Conservation (phyloP, 1,140 invertebrate genomes). For the Bathynomus jamesi region DNA sequence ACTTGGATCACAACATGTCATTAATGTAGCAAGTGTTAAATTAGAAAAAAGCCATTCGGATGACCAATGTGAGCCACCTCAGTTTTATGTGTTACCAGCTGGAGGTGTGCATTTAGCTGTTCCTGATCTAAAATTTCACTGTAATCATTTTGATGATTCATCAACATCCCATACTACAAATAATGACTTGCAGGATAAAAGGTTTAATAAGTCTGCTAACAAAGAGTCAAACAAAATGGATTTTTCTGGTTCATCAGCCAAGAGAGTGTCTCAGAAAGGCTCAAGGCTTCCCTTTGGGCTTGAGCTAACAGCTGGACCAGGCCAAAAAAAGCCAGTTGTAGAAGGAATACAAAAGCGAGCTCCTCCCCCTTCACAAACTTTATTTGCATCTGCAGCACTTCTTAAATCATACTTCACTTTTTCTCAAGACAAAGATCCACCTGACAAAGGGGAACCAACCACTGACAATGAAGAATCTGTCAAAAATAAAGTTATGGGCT, state of each 20-base stretch:
- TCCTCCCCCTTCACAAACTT: not conserved
- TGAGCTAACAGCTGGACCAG: not conserved
- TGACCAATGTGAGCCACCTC: not conserved
- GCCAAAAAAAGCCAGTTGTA: not conserved
- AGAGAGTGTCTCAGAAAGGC: not conserved
- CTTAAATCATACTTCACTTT: not conserved
- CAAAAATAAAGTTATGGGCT: not conserved
- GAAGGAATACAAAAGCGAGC: not conserved
- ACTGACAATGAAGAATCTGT: not conserved
- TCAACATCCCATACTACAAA: no score
- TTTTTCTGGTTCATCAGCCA: no score
- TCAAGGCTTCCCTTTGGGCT: not conserved
- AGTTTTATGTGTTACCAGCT: not conserved
- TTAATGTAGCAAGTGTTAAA: no score
- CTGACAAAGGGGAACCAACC: not conserved
- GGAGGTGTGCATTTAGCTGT: conserved; percentile 3
- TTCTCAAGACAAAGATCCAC: not conserved
- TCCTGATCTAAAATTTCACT: not conserved
- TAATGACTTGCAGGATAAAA: no score
- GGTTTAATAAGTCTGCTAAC: no score
- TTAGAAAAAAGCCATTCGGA: not conserved
- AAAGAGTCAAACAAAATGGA: no score
- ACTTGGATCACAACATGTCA: no score
- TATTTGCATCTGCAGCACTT: not conserved
- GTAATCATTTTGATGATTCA: not conserved